Conservation (phyloP, 2,113 vertebrate species). For the Chaetorhynchus papuensis region DNA sequence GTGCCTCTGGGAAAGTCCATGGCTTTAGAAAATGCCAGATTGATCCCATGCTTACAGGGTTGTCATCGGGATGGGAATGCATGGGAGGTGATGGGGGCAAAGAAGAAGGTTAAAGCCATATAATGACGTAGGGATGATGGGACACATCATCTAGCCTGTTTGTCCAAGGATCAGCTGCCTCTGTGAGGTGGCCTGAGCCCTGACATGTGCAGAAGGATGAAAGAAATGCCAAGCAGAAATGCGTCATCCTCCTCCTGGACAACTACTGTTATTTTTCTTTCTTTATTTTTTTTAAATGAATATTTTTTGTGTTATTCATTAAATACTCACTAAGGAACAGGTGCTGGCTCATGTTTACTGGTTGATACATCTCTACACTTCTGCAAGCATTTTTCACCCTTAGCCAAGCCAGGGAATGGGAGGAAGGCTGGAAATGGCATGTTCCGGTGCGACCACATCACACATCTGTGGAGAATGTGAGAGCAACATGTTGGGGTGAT, state of each 20-base stretch:
- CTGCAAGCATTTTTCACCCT: background rate
- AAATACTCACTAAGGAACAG: background rate
- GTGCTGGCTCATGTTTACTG: background rate
- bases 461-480: background rate
- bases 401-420: background rate
- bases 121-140: background rate
- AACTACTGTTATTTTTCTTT: background rate
- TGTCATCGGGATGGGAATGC: accelerated
- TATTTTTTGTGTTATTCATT: background rate
- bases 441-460: background rate
- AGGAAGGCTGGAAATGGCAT: background rate
- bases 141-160: background rate
- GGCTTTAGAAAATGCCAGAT: background rate
- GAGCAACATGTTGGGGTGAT: background rate
- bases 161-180: background rate
- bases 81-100: background rate
- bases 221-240: background rate
- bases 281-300: background rate
- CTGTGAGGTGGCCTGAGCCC: background rate
- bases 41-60: background rate
- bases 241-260: background rate
- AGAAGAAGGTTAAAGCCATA: background rate
- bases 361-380: background rate
- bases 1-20: background rate
- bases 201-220: background rate